Conservation (phyloP, 2,797 vertebrate genomes). For the Heterohyrax brucei region DNA sequence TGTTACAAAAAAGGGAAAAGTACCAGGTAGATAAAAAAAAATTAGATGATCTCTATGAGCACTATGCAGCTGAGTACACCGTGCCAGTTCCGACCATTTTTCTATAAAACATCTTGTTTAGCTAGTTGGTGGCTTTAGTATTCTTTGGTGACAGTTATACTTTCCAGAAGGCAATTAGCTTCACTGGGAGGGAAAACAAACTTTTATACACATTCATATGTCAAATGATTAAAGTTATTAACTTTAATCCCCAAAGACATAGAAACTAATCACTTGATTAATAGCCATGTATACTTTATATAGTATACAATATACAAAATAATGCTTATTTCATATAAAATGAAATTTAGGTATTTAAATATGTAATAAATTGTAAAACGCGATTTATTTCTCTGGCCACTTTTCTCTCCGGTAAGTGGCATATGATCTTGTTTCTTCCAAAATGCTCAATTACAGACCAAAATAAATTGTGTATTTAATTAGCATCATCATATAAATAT, state of each 20-base stretch:
- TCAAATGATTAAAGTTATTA: constrained; percentile 21
- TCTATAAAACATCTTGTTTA: neutral
- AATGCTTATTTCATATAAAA: neutral
- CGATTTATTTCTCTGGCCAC: neutral
- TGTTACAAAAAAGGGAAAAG: no score
- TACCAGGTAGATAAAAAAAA: neutral
- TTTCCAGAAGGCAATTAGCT: constrained; percentile 42
- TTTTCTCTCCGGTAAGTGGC: neutral
- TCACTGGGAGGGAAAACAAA: neutral
- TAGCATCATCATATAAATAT: neutral
- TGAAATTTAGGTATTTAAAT: neutral
- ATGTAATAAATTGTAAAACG: neutral
- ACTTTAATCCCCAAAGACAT: neutral
- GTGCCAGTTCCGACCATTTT: neutral
- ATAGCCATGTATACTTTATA: neutral
- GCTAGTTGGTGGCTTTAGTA: constrained; percentile 22
- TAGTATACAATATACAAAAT: no score
- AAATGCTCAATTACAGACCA: constrained; percentile 21
- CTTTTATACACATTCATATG: neutral
- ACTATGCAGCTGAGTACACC: neutral
- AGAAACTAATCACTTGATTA: constrained; percentile 1
- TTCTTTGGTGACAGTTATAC: neutral
- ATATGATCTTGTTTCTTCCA: neutral
- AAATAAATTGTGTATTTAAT: neutral
- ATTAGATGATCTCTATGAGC: neutral